phyloP scores from a whole-genome alignment of 1,140 invertebrate genomes.

The Eriocheir sinensis region DNA sequence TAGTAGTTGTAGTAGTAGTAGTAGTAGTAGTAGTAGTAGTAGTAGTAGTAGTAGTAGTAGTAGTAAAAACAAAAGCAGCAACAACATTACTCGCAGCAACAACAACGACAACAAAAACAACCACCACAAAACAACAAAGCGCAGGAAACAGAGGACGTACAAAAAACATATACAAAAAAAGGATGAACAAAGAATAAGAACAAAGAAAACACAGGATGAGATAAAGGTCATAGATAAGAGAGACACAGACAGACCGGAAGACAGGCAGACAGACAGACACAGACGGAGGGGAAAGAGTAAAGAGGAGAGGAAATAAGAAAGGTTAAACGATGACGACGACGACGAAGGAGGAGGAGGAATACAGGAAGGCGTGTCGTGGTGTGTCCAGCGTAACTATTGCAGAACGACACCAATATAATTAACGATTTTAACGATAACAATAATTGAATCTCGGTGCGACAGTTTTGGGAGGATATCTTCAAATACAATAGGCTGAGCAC shows the following conservation, averaged over 20 bases:
- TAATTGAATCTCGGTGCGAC: too few relatives aligned
- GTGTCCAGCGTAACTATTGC: not conserved
- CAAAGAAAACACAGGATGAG: too few relatives aligned
- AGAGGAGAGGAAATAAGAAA: not conserved
- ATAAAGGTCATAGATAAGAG: not conserved
- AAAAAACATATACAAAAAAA: too few relatives aligned
- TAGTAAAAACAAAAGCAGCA: not conserved
- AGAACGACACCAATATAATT: too few relatives aligned
- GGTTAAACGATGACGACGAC: not conserved
- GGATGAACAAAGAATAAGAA: too few relatives aligned
- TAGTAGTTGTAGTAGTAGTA: conserved; percentile 24
- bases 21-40: conserved; percentile 22
- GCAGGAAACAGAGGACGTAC: not conserved
- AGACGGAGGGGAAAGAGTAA: not conserved
- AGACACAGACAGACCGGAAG: conserved; percentile 8
- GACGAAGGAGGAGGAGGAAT: not conserved
- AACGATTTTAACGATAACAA: too few relatives aligned
- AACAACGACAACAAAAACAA: not conserved
- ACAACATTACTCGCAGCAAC: too few relatives aligned
- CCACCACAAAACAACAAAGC: not conserved
- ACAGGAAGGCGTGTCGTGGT: not conserved
- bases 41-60: conserved; percentile 18
- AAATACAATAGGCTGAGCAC: too few relatives aligned
- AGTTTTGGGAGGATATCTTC: too few relatives aligned
- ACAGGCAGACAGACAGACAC: not conserved